Conservation (phyloP, 2,797 vertebrate genomes). For the Macroramphosus scolopax region DNA sequence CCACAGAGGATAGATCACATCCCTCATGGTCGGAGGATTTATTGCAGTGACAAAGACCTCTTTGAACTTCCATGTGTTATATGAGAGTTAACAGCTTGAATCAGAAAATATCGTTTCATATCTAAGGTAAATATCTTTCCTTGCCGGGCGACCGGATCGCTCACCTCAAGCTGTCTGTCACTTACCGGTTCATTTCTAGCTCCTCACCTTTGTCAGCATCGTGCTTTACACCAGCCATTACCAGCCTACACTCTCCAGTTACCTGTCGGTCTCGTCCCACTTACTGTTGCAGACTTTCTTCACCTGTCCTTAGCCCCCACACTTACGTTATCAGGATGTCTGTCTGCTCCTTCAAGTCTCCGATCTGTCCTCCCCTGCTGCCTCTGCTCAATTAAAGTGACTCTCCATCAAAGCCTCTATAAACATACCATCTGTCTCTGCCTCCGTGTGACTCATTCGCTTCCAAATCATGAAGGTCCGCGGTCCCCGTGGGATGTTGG, state of each 20-base stretch:
- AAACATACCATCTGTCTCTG: conserved; percentile 4
- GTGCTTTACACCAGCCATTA: background rate
- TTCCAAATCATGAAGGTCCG: background rate
- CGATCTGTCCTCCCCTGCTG: conserved; percentile 1
- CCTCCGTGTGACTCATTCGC: background rate
- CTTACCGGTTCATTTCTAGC: too few relatives aligned
- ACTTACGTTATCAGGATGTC: background rate
- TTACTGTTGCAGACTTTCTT: background rate
- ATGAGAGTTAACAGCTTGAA: too few relatives aligned
- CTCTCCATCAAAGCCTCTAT: background rate
- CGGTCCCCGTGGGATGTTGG: background rate
- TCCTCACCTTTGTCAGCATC: too few relatives aligned
- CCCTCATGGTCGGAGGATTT: too few relatives aligned
- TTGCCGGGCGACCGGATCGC: too few relatives aligned
- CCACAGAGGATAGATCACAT: too few relatives aligned
- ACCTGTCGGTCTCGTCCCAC: background rate
- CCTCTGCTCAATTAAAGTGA: background rate
- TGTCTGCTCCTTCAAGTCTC: background rate
- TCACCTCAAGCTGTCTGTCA: too few relatives aligned
- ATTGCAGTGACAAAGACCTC: too few relatives aligned
- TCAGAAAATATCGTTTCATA: too few relatives aligned
- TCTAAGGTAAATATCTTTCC: too few relatives aligned
- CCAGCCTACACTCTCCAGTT: background rate
- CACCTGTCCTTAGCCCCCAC: background rate
- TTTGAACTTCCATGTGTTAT: too few relatives aligned